These are phyloP conservation scores for Gymnobelideus leadbeateri DNA, from an alignment of 2,113 vertebrate genomes.

Conservation along the genomic window DNA sequence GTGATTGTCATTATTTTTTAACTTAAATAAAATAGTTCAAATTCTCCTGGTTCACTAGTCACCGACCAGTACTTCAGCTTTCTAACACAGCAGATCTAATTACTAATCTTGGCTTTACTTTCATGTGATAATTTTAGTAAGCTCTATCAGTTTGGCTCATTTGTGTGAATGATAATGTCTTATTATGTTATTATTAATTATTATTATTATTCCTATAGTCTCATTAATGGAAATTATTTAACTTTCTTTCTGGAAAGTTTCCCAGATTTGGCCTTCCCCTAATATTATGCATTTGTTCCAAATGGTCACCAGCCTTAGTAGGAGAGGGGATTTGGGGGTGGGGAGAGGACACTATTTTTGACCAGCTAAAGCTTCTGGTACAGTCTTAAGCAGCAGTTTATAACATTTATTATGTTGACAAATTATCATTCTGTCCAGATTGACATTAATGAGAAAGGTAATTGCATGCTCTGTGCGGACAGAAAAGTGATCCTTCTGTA, in stretches of 20 bases:
- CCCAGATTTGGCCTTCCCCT: not conserved
- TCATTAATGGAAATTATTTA: not conserved
- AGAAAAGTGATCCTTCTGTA: not conserved
- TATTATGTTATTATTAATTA: not conserved
- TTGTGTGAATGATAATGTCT: not conserved
- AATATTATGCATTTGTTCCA: fast-evolving
- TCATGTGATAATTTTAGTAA: not conserved
- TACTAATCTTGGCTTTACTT: not conserved
- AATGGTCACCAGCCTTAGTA: not conserved
- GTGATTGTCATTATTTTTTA: not conserved
- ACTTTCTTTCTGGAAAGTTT: not conserved
- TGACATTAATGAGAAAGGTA: not conserved
- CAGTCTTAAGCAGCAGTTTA: not conserved
- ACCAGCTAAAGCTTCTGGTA: not conserved
- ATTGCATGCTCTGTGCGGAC: not conserved
- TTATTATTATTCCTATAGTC: fast-evolving
- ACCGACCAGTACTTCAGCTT: not conserved
- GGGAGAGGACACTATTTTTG: not conserved
- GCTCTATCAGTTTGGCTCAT: not conserved
- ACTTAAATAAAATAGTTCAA: not conserved
- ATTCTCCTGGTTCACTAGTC: not conserved
- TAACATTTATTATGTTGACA: not conserved
- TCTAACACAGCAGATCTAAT: not conserved
- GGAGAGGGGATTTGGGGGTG: not conserved
- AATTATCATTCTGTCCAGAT: not conserved